Base-by-base conservation (phyloP, 1,140 invertebrate species). In the Zaprionus camerounensis region DNA sequence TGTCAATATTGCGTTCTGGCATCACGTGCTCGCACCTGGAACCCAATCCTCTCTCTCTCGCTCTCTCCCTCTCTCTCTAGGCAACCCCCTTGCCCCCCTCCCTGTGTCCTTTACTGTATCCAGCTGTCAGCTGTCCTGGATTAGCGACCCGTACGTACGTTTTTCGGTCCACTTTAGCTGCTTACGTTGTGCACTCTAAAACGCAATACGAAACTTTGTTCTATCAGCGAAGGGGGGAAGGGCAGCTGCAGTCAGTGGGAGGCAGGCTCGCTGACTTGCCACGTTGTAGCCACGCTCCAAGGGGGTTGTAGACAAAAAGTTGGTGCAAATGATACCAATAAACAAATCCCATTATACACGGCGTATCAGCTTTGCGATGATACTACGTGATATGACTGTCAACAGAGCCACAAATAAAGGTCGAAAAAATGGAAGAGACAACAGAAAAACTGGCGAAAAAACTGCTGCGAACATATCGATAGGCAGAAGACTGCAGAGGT, bases 271-370 rank as follows among this genome's bases (percentile, higher is more conserved):
- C 38, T 13, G 12, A 41, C 38, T 41, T 15, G 46, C 15, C 20
- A 44, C 9, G 46, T 49, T 7, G 20, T 73, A 38, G 51, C 22
- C n/a, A 17, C 28, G 15, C 22, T 34, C 17, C 31, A 38, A 56
- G 36, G 46, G 26, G 46, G 58, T 28, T 41, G 55, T 46, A 65
- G 51, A 71, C 69, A 64, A 38, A 82, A 87, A 79, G 80, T 88
- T 82, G 71, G 80, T 79, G 71, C 91, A 92, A 92, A 92, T 92
- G 87, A 91, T 92, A 91, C 87, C 91, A 92, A 92, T 92, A 92
- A 92, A 92, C 91, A 92, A 92, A 92, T 92, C 91, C 91, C 91
- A 92, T 92, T 92, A 92, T 91, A 92, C 84, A 92, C 87, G 86
- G 83, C 78, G 86, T 91, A 92, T 92, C 91, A 92, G 88, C 87